phyloP scores from a whole-genome alignment of 2,888 invertebrate species.

The Tenodera sinensis region DNA sequence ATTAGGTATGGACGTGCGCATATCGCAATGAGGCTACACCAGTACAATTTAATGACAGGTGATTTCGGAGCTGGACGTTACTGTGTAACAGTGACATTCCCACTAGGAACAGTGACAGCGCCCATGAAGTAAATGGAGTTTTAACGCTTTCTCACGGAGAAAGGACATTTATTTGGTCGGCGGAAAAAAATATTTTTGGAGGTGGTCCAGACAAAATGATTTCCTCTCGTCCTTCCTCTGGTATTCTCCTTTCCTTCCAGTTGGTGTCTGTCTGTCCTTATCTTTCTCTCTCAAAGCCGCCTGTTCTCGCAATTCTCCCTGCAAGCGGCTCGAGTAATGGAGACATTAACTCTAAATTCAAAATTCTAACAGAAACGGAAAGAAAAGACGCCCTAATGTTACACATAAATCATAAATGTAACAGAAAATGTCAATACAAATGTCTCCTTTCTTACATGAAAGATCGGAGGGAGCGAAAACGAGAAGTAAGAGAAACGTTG shows the following conservation, averaged over 20 bases:
- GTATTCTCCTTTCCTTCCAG: background rate
- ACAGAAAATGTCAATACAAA: slow-evolving; percentile 1
- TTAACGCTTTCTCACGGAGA: slow-evolving; percentile 1
- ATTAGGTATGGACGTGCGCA: background rate
- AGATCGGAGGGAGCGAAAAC: background rate
- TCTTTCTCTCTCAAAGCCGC: background rate
- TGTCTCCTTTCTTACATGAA: background rate
- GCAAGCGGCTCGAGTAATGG: background rate
- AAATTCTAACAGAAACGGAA: background rate
- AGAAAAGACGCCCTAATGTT: background rate
- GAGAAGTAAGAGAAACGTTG: background rate
- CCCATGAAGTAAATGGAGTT: slow-evolving; percentile 7
- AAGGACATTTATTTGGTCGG: background rate
- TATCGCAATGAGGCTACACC: background rate
- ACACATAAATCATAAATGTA: slow-evolving; percentile 1
- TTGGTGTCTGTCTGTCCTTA: background rate
- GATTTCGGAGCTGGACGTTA: background rate
- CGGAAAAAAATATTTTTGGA: background rate
- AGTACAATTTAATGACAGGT: background rate
- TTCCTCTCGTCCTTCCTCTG: background rate
- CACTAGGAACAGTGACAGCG: background rate
- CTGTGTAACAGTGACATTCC: background rate
- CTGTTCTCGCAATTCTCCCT: background rate
- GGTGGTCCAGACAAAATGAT: background rate
- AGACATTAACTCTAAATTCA: background rate